Percentiles rank a stretch among this genome's conserved stretches.
Conservation (phyloP, 2,888 invertebrate genomes). For the Catocala nupta region DNA sequence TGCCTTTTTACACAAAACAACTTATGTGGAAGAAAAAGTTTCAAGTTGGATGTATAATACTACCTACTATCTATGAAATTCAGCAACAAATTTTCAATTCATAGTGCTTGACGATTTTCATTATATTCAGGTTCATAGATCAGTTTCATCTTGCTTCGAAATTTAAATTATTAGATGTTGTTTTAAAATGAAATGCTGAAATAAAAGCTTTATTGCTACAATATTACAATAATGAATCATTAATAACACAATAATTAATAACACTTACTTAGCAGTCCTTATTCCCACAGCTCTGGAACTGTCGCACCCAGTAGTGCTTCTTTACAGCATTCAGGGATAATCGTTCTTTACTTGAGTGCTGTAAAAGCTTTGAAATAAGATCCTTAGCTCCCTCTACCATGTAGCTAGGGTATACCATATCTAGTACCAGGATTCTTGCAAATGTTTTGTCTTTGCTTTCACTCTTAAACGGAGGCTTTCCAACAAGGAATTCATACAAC, state of each 20-base stretch:
- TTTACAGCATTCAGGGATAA: slow-evolving; percentile 90
- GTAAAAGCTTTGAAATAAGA: slow-evolving; percentile 92
- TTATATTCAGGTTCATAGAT: too few relatives aligned
- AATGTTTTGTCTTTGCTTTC: slow-evolving; percentile 91
- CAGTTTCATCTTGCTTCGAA: too few relatives aligned
- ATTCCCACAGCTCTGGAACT: slow-evolving; percentile 57
- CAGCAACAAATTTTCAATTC: too few relatives aligned
- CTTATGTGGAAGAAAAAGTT: too few relatives aligned
- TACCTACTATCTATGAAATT: too few relatives aligned
- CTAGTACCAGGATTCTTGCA: slow-evolving; percentile 89
- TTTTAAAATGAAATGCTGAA: slow-evolving; percentile 40
- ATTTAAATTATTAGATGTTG: too few relatives aligned
- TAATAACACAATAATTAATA: slow-evolving; percentile 11
- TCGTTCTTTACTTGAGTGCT: slow-evolving; percentile 88
- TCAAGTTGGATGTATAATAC: too few relatives aligned
- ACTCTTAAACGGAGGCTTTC: slow-evolving; percentile 97
- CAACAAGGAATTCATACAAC: slow-evolving; percentile 97
- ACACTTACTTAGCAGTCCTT: slow-evolving; percentile 25
- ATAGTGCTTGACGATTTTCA: too few relatives aligned
- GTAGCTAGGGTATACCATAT: slow-evolving; percentile 89
- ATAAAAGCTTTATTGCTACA: slow-evolving; percentile 49
- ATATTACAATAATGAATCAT: slow-evolving; percentile 41
- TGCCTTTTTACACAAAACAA: too few relatives aligned
- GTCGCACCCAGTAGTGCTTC: slow-evolving; percentile 90
- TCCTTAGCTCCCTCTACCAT: slow-evolving; percentile 91